A percentile compares a stretch with the other conserved stretches of the same genome.
Evolutionary conservation across 2,113 vertebrate genomes (phyloP).

Genomic region (Peromyscus polionotus): DNA sequence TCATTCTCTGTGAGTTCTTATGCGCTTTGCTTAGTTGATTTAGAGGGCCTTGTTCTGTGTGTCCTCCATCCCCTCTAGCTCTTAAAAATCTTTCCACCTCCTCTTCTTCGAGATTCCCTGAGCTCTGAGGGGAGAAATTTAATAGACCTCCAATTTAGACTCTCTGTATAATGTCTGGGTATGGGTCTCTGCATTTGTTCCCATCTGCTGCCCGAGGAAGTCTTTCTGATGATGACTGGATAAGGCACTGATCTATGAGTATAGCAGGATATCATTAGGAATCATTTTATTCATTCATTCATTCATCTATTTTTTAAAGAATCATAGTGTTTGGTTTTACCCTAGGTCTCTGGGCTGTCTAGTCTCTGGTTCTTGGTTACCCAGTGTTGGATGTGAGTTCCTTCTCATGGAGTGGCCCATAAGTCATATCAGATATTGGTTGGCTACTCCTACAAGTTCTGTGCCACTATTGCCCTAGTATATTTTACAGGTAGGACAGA

Average conservation of each 20-base stretch:
- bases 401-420: background rate
- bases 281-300: background rate
- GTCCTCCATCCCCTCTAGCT: background rate
- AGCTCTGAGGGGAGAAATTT: background rate
- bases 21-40: background rate
- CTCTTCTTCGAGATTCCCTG: background rate
- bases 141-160: background rate
- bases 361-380: background rate
- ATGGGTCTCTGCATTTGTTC: background rate
- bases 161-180: background rate
- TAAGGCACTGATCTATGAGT: background rate
- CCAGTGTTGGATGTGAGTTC: background rate
- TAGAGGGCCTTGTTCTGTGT: background rate
- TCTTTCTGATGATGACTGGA: background rate
- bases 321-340: background rate
- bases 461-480: background rate
- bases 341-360: background rate
- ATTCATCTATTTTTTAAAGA: background rate
- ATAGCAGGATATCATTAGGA: background rate
- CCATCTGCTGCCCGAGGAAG: background rate
- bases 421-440: background rate
- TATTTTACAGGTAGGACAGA: background rate
- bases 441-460: background rate
- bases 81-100: background rate
- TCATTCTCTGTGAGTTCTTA: background rate